Evolutionary conservation across 2,113 vertebrate genomes (phyloP).

Genomic region (Calidris pygmaea): DNA sequence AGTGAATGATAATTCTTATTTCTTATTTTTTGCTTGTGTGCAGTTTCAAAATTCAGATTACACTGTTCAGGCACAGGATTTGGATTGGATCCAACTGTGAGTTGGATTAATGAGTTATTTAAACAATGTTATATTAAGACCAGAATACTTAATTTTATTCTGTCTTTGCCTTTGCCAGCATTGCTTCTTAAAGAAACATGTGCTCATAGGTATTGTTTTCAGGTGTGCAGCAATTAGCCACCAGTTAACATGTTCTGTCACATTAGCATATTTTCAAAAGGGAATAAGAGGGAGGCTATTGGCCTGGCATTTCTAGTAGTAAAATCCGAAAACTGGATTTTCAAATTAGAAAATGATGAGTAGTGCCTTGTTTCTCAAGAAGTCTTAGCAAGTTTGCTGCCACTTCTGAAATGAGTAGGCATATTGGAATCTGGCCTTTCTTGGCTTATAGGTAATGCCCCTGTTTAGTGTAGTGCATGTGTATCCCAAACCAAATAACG

Average conservation of each 20-base stretch:
- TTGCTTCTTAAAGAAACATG: not conserved
- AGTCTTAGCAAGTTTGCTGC: not conserved
- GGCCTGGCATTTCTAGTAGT: not conserved
- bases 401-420: slow-evolving; percentile 22
- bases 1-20: not conserved
- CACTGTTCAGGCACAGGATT: not conserved
- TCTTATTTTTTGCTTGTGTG: not conserved
- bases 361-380: slow-evolving; percentile 3
- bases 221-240: not conserved
- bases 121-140: not conserved
- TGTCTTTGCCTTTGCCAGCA: not conserved
- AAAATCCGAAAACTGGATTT: slow-evolving; percentile 21
- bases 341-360: not conserved
- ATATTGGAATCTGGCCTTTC: not conserved
- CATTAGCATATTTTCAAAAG: not conserved
- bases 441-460: not conserved
- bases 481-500: not conserved
- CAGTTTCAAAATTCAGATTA: not conserved
- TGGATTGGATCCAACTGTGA: not conserved
- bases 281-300: not conserved
- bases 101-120: not conserved
- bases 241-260: not conserved
- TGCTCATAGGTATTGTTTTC: not conserved
- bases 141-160: not conserved
- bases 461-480: not conserved